These are phyloP conservation scores for Penaeus monodon DNA, from an alignment of 2,888 invertebrate genomes.

Conservation along the genomic window DNA sequence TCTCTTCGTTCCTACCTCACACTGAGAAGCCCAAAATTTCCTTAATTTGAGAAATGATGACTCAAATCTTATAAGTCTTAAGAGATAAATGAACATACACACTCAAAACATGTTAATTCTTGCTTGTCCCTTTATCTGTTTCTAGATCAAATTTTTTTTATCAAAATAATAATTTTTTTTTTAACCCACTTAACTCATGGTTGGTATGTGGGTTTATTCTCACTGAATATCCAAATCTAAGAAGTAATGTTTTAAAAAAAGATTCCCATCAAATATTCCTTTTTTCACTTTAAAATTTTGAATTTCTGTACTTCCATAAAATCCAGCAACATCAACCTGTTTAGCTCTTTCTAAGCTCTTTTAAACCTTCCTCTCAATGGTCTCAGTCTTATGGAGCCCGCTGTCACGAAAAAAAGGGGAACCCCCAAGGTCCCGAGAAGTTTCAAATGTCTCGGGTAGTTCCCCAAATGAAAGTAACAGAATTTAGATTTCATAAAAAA, in stretches of 20 bases:
- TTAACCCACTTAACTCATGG: slow-evolving; percentile 54
- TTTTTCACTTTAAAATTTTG: neutral
- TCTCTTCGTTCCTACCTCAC: slow-evolving; percentile 61
- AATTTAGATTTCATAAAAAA: too few relatives aligned
- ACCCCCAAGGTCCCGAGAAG: slow-evolving; percentile 80
- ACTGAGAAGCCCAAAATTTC: slow-evolving; percentile 73
- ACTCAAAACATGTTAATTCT: slow-evolving; percentile 63
- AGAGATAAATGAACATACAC: slow-evolving; percentile 68
- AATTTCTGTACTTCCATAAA: slow-evolving; percentile 71
- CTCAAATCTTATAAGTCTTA: slow-evolving; percentile 69
- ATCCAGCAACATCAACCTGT: slow-evolving; percentile 75
- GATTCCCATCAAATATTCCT: slow-evolving; percentile 28
- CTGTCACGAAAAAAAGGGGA: slow-evolving; percentile 89
- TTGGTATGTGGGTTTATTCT: neutral
- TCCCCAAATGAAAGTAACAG: slow-evolving; percentile 71
- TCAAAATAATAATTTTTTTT: slow-evolving; percentile 71
- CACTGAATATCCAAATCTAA: slow-evolving; percentile 23
- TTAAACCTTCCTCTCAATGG: slow-evolving; percentile 83
- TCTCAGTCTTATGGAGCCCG: slow-evolving; percentile 75
- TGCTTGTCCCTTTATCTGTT: slow-evolving; percentile 17
- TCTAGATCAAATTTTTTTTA: slow-evolving; percentile 76
- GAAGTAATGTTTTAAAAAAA: slow-evolving; percentile 28
- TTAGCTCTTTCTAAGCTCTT: slow-evolving; percentile 74
- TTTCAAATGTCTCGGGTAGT: slow-evolving; percentile 87
- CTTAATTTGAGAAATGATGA: slow-evolving; percentile 72